These are phyloP conservation scores for Corythornis madagascariensis DNA, from an alignment of 2,113 vertebrate genomes.

Conservation along the genomic window DNA sequence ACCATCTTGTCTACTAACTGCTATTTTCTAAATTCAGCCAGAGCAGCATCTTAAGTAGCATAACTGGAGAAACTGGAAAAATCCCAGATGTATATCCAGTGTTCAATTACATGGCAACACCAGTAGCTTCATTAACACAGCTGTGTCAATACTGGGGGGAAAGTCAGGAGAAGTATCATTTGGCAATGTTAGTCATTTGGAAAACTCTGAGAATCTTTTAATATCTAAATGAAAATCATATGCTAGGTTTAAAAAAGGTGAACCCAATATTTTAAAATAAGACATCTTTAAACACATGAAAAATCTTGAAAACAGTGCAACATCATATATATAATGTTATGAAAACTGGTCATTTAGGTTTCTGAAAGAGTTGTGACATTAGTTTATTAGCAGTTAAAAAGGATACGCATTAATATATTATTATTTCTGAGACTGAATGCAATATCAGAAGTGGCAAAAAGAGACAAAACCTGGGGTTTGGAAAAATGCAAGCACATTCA, in stretches of 20 bases:
- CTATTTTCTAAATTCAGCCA: neutral
- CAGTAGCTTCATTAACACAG: constrained; percentile 48
- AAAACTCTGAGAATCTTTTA: neutral
- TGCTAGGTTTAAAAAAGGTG: neutral
- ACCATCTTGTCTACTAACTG: neutral
- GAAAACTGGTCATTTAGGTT: neutral
- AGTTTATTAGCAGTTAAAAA: neutral
- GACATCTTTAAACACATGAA: neutral
- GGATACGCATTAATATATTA: neutral
- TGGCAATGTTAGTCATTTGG: neutral
- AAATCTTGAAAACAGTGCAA: neutral
- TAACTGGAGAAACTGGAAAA: neutral
- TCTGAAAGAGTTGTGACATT: neutral
- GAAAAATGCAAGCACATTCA: neutral
- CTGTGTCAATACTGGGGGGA: constrained; percentile 38
- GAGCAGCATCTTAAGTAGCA: neutral
- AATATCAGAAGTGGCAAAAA: neutral
- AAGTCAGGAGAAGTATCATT: constrained; percentile 8
- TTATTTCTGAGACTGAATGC: neutral
- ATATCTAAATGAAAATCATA: neutral
- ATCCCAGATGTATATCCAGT: neutral
- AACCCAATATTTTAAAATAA: neutral
- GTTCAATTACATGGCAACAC: constrained; percentile 6
- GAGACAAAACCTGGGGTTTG: neutral
- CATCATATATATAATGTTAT: neutral